Conservation (phyloP, 92 coral and sea anemone species). For the Porites cylindrica region DNA sequence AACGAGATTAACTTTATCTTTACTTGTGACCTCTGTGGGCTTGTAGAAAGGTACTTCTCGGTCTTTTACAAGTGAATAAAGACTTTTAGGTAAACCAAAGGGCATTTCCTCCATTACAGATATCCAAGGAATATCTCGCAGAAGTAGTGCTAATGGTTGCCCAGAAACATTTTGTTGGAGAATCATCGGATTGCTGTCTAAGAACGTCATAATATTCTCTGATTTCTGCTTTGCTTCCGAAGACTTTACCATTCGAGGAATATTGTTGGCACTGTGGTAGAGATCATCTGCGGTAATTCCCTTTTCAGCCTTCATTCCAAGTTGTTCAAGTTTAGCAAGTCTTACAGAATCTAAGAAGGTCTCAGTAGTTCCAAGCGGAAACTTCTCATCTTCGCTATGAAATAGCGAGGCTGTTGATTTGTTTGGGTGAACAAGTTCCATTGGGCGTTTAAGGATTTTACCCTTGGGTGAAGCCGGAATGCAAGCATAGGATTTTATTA, state of each 20-base stretch:
- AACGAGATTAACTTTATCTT: constrained; percentile 42
- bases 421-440: constrained; percentile 70
- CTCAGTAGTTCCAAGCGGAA: constrained; percentile 66
- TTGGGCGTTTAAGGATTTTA: constrained; percentile 56
- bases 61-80: constrained; percentile 19
- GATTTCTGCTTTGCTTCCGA: constrained; percentile 28
- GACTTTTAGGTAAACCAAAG: constrained; percentile 34
- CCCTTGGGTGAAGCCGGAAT: constrained; percentile 82
- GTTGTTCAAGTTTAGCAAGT: constrained; percentile 53
- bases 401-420: constrained; percentile 66
- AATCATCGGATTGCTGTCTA: constrained; percentile 25
- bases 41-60: constrained; percentile 26
- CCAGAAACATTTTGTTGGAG: constrained; percentile 36
- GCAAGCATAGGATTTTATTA: constrained; percentile 56
- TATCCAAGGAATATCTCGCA: constrained; percentile 65
- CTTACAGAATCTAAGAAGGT: constrained; percentile 47
- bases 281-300: constrained; percentile 70
- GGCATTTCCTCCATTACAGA: constrained; percentile 46
- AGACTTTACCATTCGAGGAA: no score
- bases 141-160: constrained; percentile 10
- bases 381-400: constrained; percentile 70
- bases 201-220: constrained; percentile 36
- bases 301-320: constrained; percentile 79
- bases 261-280: background rate
- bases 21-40: constrained; percentile 67